Conservation (phyloP, 1,140 invertebrate species). For the Samia ricini region DNA sequence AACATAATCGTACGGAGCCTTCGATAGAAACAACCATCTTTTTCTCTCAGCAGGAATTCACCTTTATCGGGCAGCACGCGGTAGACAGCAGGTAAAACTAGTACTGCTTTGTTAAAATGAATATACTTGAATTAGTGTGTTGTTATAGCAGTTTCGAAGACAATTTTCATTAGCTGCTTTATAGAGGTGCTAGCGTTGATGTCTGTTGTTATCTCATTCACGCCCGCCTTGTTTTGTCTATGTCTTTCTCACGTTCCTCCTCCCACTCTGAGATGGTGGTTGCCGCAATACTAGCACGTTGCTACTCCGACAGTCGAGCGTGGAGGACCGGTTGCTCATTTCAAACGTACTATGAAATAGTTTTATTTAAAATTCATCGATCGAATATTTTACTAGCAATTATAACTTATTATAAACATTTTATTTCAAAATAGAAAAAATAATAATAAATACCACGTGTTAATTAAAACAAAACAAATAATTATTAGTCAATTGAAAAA, state of each 20-base stretch:
- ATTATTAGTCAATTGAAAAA: constrained; percentile 23
- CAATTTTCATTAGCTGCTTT: constrained; percentile 63
- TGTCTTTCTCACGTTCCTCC: constrained; percentile 47
- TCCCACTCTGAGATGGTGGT: constrained; percentile 49
- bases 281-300: constrained; percentile 50
- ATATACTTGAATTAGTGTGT: constrained; percentile 30
- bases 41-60: constrained; percentile 71
- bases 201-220: constrained; percentile 43
- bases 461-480: background rate
- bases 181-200: constrained; percentile 56
- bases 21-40: constrained; percentile 56
- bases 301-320: constrained; percentile 58
- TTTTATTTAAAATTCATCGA: background rate
- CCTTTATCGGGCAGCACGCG: constrained; percentile 68
- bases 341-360: constrained; percentile 5
- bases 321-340: constrained; percentile 55
- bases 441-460: background rate
- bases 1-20: constrained; percentile 45
- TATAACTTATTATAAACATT: constrained; percentile 27
- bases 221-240: constrained; percentile 28
- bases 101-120: constrained; percentile 57
- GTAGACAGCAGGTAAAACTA: constrained; percentile 66
- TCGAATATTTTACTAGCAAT: constrained; percentile 10
- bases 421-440: constrained; percentile 29
- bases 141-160: constrained; percentile 43